phyloP scores from a whole-genome alignment of 2,888 invertebrate species.

The Steromphala cineraria region DNA sequence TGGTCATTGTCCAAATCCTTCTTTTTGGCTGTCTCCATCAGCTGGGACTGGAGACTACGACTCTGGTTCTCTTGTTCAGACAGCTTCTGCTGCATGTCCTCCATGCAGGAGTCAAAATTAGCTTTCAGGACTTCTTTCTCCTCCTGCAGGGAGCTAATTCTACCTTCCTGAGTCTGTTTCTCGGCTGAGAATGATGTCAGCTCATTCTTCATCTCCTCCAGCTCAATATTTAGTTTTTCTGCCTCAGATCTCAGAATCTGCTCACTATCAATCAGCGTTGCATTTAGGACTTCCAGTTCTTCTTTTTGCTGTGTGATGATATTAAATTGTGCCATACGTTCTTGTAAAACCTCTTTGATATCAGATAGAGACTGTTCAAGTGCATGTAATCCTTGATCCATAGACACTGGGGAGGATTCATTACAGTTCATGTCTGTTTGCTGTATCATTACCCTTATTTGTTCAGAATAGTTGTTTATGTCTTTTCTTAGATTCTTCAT shows the following conservation, averaged over 20 bases:
- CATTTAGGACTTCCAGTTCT: too few relatives aligned
- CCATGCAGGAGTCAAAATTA: conserved; percentile 45
- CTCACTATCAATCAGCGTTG: too few relatives aligned
- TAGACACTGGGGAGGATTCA: not conserved
- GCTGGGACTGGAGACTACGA: conserved; percentile 28
- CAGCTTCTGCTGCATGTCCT: conserved; percentile 38
- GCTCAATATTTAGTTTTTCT: not conserved
- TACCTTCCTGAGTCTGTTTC: not conserved
- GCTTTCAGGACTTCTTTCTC: conserved; percentile 43
- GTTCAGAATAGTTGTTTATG: not conserved
- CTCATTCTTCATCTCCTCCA: not conserved
- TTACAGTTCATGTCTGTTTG: not conserved
- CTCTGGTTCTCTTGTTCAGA: conserved; percentile 33
- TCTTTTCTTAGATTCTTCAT: not conserved
- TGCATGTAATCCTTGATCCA: not conserved
- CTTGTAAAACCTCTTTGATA: too few relatives aligned
- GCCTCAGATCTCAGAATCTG: not conserved
- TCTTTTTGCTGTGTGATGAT: too few relatives aligned
- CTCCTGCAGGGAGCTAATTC: conserved; percentile 26
- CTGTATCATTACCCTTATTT: not conserved
- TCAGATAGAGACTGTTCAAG: not conserved
- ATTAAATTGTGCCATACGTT: too few relatives aligned
- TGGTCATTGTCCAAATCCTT: conserved; percentile 40
- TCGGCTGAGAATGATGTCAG: conserved; percentile 17
- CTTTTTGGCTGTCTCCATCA: conserved; percentile 41